Evolutionary conservation across 2,888 invertebrate genomes (phyloP).

Genomic region (Monochamus alternatus): DNA sequence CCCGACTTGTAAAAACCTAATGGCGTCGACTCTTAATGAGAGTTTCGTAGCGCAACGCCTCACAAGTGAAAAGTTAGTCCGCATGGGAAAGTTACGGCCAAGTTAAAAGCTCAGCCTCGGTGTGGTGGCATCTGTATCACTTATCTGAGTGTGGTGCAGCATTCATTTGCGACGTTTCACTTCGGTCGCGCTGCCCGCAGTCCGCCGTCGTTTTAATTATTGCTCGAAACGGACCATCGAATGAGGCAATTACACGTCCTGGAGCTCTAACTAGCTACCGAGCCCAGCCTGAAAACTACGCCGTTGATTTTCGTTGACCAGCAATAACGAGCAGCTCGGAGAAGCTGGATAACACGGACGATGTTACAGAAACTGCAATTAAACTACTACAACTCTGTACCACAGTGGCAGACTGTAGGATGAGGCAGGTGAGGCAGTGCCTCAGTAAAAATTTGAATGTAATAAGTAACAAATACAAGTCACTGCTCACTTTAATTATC

Average conservation of each 20-base stretch:
- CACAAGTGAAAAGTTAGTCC: background rate
- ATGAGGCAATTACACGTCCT: background rate
- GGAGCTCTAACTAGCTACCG: background rate
- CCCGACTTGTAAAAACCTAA: background rate
- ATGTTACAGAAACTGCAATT: no score
- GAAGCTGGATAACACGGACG: no score
- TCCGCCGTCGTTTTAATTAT: background rate
- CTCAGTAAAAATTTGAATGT: no score
- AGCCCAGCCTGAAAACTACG: no score
- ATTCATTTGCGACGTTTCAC: background rate
- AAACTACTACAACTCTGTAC: no score
- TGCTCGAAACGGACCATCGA: background rate
- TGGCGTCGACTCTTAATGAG: background rate
- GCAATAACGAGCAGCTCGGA: no score
- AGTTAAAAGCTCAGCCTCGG: background rate
- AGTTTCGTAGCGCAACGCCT: background rate
- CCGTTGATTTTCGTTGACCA: no score
- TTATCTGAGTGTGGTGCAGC: background rate
- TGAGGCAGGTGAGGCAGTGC: no score
- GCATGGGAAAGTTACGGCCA: background rate
- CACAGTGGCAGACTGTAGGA: no score
- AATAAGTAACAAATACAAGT: no score
- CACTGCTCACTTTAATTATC: no score
- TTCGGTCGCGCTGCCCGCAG: background rate
- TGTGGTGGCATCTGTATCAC: slow-evolving; percentile 4